A percentile compares a stretch with the other conserved stretches of the same genome.
Conservation (phyloP, 2,888 invertebrate species). For the Pandemis heparana region DNA sequence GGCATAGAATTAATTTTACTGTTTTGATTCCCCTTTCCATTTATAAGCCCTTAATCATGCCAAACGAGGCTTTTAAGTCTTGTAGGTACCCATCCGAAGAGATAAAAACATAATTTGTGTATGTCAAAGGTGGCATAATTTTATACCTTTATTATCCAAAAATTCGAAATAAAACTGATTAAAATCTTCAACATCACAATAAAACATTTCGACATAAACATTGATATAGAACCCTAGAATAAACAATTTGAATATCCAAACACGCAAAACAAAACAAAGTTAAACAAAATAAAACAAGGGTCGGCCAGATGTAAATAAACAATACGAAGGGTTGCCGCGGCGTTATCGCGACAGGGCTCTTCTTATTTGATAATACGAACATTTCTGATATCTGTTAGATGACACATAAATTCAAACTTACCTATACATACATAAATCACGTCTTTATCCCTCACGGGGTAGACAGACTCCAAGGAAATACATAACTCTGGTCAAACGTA, state of each 20-base stretch:
- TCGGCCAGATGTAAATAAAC: conserved; percentile 26
- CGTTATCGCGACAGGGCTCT: conserved; percentile 29
- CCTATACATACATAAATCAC: neutral
- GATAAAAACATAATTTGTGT: too few relatives aligned
- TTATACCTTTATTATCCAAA: too few relatives aligned
- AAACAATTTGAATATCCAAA: conserved; percentile 8
- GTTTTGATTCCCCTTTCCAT: too few relatives aligned
- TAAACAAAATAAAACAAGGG: conserved; percentile 16
- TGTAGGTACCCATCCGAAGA: too few relatives aligned
- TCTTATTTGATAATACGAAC: conserved; percentile 19
- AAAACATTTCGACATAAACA: neutral
- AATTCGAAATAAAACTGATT: neutral
- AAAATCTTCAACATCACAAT: neutral
- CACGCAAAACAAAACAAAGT: conserved; percentile 25
- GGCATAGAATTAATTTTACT: too few relatives aligned
- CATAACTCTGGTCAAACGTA: too few relatives aligned
- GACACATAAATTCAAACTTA: conserved; percentile 20
- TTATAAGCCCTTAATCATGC: too few relatives aligned
- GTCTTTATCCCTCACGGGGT: too few relatives aligned
- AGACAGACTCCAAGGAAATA: too few relatives aligned
- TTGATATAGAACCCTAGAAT: neutral
- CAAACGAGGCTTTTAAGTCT: too few relatives aligned
- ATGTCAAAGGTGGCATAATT: too few relatives aligned
- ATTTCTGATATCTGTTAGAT: conserved; percentile 26
- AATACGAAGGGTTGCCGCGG: neutral